Evolutionary conservation across 2,113 vertebrate species (phyloP).

Genomic region (Gyps fulvus): DNA sequence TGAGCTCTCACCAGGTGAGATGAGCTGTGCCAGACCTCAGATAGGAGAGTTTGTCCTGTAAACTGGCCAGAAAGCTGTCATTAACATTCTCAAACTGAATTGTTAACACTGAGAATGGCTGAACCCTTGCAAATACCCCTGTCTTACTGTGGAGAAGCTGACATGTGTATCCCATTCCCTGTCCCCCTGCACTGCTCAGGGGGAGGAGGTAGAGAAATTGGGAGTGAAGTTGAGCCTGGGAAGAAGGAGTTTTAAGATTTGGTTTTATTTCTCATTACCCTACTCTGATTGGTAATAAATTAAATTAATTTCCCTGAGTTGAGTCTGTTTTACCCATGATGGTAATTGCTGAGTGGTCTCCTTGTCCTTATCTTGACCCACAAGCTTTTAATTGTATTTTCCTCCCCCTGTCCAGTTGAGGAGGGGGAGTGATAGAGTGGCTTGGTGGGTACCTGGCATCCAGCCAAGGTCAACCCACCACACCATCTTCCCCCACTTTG

Average conservation of each 20-base stretch:
- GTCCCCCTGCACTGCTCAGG: not conserved
- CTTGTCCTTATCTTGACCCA: no score
- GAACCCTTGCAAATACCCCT: not conserved
- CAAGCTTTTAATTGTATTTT: no score
- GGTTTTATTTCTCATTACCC: no score
- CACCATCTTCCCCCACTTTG: not conserved
- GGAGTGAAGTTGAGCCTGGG: not conserved
- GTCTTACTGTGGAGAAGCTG: not conserved
- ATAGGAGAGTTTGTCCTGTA: not conserved
- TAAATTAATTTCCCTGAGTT: no score
- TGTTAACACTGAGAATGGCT: not conserved
- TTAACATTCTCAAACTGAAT: not conserved
- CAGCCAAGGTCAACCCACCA: not conserved
- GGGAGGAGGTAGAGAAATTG: not conserved
- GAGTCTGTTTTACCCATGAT: no score
- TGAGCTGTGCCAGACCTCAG: not conserved
- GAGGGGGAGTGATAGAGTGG: not conserved
- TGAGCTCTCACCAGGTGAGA: not conserved
- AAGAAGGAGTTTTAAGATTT: not conserved
- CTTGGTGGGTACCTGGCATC: not conserved
- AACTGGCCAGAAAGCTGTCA: not conserved
- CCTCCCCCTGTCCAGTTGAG: no score
- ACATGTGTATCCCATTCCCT: not conserved
- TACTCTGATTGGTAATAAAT: no score
- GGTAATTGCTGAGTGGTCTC: no score